Base-by-base conservation (phyloP, 2,797 vertebrate species). In the Emydoidea blandingii region DNA sequence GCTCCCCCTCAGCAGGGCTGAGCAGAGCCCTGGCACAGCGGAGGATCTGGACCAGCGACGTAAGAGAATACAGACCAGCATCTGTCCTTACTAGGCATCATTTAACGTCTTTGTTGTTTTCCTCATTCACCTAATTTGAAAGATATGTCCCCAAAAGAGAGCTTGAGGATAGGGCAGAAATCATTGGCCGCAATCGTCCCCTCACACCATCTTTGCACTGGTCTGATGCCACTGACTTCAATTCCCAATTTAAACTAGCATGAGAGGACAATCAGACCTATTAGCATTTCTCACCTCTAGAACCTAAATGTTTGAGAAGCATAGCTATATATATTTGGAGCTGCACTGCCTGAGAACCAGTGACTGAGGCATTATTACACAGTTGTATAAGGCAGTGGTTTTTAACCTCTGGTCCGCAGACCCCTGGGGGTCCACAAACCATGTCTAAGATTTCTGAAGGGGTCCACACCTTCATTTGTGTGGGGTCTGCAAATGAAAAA, bases 241-340 rank as follows among this genome's bases (percentile, higher is more conserved):
- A 6, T 31, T 56, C 3, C 5, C 27, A n/a, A 0, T 27, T 44
- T 49, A 49, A 78, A 16, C 44, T 8, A 25, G 25, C 27, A 15
- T 29, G 14, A 74, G 2, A 3, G 1, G n/a, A 19, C 34, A 78
- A 47, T 10, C 31, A 54, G 50, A n/a, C 37, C 5, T 44, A 4
- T 54, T 85, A 59, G n/a, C 50, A 74, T 21, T 0, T 0, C 37
- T 62, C 84, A 85, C 3, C 27, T n/a, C 68, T 62, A n/a, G 0
- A 0, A 34, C 50, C 27, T 4, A 12, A 68, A 29, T 47, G 25
- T 2, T 18, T 31, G 27, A 31, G 74, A 78, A 49, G 41, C 44
- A 47, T 21, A 56, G 76, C 34, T 79, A 0, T 15, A 50, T 18
- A 19, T 68, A 68, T 68, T n/a, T 68, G 25, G 15, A 15, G 4